Percentiles rank a stretch among this genome's conserved stretches.
Conservation (phyloP, 2,888 invertebrate genomes). For the Nowickia ferox region DNA sequence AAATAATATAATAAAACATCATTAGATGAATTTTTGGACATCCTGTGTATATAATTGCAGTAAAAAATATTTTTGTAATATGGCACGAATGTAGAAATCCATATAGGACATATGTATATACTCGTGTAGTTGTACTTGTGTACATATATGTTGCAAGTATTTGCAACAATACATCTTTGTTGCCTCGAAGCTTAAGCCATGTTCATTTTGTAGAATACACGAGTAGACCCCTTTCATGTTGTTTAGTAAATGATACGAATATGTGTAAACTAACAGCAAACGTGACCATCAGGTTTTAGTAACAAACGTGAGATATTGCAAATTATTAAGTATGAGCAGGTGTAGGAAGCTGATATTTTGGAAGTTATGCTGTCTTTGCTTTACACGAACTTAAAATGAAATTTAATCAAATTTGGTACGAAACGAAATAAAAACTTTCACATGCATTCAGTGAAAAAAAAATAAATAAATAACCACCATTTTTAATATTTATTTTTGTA, state of each 20-base stretch:
- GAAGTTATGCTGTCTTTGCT: neutral
- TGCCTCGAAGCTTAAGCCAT: constrained; percentile 10
- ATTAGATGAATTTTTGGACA: no score
- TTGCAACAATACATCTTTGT: neutral
- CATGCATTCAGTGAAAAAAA: no score
- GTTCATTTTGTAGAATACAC: constrained; percentile 19
- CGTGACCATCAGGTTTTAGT: constrained; percentile 22
- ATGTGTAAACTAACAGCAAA: neutral
- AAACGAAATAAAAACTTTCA: no score
- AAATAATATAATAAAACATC: no score
- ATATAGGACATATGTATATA: neutral
- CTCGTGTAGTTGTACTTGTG: neutral
- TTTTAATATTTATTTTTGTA: no score
- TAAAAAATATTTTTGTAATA: no score
- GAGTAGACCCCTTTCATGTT: neutral
- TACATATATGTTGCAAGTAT: no score
- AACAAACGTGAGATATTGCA: neutral
- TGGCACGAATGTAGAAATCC: no score
- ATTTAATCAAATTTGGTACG: neutral
- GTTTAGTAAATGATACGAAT: neutral
- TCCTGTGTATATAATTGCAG: no score
- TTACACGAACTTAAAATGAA: neutral
- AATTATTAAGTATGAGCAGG: neutral
- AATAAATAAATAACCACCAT: neutral
- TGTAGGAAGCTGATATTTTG: neutral